These are phyloP conservation scores for Pseudochromis fuscus DNA, from an alignment of 2,797 vertebrate species.

Conservation along the genomic window DNA sequence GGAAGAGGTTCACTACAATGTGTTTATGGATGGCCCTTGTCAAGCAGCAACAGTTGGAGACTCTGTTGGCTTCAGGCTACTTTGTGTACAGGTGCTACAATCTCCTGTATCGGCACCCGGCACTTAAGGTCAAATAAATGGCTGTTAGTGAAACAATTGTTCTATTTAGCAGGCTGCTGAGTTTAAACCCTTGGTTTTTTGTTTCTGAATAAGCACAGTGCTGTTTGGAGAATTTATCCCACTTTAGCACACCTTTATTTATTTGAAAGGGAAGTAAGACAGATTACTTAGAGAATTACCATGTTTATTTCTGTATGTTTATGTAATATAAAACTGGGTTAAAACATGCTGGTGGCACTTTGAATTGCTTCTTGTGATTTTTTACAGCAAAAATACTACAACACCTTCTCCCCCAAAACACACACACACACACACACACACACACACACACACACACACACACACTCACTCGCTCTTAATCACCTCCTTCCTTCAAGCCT, in stretches of 20 bases:
- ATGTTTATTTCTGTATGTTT: slow-evolving; percentile 67
- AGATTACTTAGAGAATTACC: slow-evolving; percentile 58
- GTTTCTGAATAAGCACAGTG: slow-evolving; percentile 20
- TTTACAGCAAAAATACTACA: slow-evolving; percentile 52
- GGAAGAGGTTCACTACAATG: slow-evolving; percentile 49
- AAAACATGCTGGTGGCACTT: slow-evolving; percentile 69
- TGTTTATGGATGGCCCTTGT: slow-evolving; percentile 63
- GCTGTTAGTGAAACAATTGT: slow-evolving; percentile 57
- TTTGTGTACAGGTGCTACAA: slow-evolving; percentile 48
- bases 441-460: slow-evolving; percentile 19
- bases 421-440: slow-evolving; percentile 19
- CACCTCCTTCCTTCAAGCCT: slow-evolving; percentile 41
- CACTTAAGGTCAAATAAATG: slow-evolving; percentile 68
- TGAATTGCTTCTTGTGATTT: slow-evolving; percentile 47
- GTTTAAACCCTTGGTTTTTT: slow-evolving; percentile 17
- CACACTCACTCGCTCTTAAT: slow-evolving; percentile 42
- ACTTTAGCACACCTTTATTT: slow-evolving; percentile 30
- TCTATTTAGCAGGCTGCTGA: slow-evolving; percentile 45
- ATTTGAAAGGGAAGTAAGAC: slow-evolving; percentile 33
- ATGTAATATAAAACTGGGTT: slow-evolving; percentile 70
- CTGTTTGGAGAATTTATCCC: slow-evolving; percentile 33
- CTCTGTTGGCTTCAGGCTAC: slow-evolving; percentile 54
- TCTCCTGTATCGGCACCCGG: slow-evolving; percentile 43
- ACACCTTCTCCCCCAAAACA: slow-evolving; percentile 15
- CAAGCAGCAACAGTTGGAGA: slow-evolving; percentile 55